Evolutionary conservation across 1,140 invertebrate species (phyloP), one percentile per base, ranked within the genome.

Genomic region (Macrobrachium rosenbergii): DNA sequence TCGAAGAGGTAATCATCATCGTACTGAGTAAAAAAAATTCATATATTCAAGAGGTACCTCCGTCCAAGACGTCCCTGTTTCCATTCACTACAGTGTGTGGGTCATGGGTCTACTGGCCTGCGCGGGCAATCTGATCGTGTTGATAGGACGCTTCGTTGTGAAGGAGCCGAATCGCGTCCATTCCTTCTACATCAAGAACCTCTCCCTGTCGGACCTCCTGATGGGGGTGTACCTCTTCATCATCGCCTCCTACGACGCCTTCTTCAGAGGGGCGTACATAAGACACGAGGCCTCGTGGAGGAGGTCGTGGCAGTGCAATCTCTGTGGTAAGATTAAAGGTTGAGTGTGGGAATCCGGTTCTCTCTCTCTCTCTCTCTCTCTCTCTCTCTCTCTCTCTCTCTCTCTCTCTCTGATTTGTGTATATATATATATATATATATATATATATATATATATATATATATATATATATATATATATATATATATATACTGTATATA

Each of bases 171-270:
- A 86, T 16, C 76, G 72, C 16, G 83, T 86, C 7, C 83, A 86
- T 64, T 86, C 83, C 28, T 86, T 86, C 83, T 86, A 86, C 76
- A 86, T 86, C 83, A 86, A 86, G 76, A 86, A 86, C 77, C 77
- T 86, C 8, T 86, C 83, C 6, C 77, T 86, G 52, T 86, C 83
- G 0, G 83, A 86, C 60, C 69, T 86, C 14, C 64, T 86, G 83
- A 86, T 86, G 83, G 83, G 83, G 5, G 78, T 86, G 23, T 86
- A 86, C 62, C 83, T 86, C 16, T 86, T 86, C 83, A 73, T 86
- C 77, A 86, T 86, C 76, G 83, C 83, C 76, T 86, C 77, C 52
- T 86, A 86, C 76, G 83, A 86, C 77, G 83, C 83, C 14, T 86
- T 45, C 83, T 86, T 86, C 83, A 80, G 83, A 52, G 83, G 83